A percentile compares a stretch with the other conserved stretches of the same genome.
Evolutionary conservation across 2,888 invertebrate genomes (phyloP).

Genomic region (Nycteola revayana): DNA sequence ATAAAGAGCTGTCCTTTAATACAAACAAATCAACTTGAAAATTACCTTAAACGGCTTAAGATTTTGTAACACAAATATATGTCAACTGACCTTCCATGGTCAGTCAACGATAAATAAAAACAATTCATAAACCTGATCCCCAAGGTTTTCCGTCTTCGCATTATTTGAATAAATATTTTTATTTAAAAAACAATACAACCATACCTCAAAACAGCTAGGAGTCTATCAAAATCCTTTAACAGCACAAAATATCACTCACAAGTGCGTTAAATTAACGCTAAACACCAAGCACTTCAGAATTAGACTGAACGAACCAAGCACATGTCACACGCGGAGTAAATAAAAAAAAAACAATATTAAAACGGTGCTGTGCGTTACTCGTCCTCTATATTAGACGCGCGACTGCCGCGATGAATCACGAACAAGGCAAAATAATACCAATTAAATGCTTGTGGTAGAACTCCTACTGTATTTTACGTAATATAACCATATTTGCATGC

Average conservation of each 20-base stretch:
- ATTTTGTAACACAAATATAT: too few species aligned
- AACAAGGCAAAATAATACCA: constrained; percentile 75
- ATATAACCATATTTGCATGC: constrained; percentile 40
- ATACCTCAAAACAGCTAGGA: constrained; percentile 8
- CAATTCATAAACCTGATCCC: too few species aligned
- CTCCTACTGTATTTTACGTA: constrained; percentile 47
- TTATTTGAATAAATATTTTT: too few species aligned
- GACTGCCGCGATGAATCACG: constrained; percentile 72
- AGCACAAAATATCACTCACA: constrained; percentile 12
- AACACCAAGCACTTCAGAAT: constrained; percentile 36
- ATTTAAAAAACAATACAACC: too few species aligned
- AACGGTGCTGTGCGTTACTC: constrained; percentile 51
- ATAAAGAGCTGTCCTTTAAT: too few species aligned
- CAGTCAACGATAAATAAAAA: too few species aligned
- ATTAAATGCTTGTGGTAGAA: constrained; percentile 50
- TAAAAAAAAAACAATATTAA: constrained; percentile 43
- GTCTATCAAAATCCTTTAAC: constrained; percentile 12
- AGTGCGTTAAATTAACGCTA: constrained; percentile 4
- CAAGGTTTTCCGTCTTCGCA: too few species aligned
- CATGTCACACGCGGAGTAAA: constrained; percentile 50
- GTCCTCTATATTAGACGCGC: constrained; percentile 49
- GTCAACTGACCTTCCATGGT: too few species aligned
- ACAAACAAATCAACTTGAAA: too few species aligned
- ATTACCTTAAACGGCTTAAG: too few species aligned
- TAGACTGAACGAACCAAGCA: constrained; percentile 42